These are phyloP conservation scores for Formicarius rufipectus DNA, from an alignment of 2,113 vertebrate species.

Conservation along the genomic window DNA sequence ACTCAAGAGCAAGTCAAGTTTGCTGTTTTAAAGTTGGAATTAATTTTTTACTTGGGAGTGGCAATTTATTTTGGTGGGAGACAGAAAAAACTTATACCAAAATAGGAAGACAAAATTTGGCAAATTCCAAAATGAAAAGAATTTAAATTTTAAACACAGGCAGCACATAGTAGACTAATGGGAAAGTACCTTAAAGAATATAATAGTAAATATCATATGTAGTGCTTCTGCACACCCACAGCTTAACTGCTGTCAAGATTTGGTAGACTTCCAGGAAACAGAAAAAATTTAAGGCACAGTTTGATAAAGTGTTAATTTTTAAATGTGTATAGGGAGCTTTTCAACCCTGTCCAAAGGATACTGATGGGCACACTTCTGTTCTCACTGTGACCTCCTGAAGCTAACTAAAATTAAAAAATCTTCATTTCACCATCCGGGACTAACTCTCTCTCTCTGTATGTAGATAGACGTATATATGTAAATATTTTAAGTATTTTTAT, in stretches of 20 bases:
- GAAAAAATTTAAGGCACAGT: conserved; percentile 45
- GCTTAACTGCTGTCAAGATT: conserved; percentile 62
- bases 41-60: background rate
- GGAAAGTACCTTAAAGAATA: conserved; percentile 18
- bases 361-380: conserved; percentile 55
- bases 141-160: background rate
- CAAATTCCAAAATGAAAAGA: background rate
- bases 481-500: background rate
- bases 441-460: background rate
- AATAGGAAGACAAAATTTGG: background rate
- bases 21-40: background rate
- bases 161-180: background rate
- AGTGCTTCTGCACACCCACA: conserved; percentile 47
- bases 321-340: conserved; percentile 47
- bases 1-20: background rate
- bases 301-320: conserved; percentile 67
- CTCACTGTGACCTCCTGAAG: conserved; percentile 50
- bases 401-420: conserved; percentile 58
- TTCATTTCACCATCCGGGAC: conserved; percentile 5
- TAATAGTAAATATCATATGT: conserved; percentile 45
- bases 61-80: background rate
- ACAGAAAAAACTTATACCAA: background rate
- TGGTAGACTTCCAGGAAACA: conserved; percentile 62
- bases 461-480: background rate
- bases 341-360: conserved; percentile 59